These are phyloP conservation scores for Pangasius larnaudii DNA, from an alignment of 2,797 vertebrate genomes.

Conservation along the genomic window DNA sequence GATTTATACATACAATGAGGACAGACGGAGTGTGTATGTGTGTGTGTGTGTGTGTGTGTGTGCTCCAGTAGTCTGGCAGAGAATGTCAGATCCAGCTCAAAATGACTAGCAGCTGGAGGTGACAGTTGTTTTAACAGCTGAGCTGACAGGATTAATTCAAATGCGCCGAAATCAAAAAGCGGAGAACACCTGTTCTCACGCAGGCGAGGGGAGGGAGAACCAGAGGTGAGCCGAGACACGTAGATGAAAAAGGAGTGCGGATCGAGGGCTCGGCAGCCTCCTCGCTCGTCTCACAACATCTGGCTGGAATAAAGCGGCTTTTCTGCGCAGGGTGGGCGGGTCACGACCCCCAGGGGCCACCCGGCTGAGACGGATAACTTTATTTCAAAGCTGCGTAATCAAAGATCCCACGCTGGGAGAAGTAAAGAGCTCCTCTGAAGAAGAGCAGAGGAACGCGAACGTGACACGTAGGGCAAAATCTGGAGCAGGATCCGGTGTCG, in stretches of 20 bases:
- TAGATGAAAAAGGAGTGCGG: constrained; percentile 37
- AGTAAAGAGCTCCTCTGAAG: constrained; percentile 5
- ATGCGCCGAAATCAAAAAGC: constrained; percentile 99
- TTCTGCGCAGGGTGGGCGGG: constrained; percentile 50
- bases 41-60: constrained; percentile 55
- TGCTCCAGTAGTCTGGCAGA: constrained; percentile 83
- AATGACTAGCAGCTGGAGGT: constrained; percentile 99
- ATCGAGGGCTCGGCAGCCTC: constrained; percentile 49
- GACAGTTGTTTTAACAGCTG: constrained; percentile 99
- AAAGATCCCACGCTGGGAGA: constrained; percentile 37
- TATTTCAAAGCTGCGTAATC: constrained; percentile 50
- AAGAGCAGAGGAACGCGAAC: not conserved
- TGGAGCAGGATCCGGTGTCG: not conserved
- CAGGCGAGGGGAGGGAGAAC: constrained; percentile 46
- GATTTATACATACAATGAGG: constrained; percentile 52
- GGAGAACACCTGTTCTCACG: constrained; percentile 94
- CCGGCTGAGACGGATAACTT: constrained; percentile 43
- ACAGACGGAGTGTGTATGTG: constrained; percentile 51
- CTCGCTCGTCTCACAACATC: constrained; percentile 84
- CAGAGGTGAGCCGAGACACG: constrained; percentile 64
- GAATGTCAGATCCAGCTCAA: constrained; percentile 94
- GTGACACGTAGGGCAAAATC: not conserved
- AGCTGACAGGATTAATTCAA: constrained; percentile 99
- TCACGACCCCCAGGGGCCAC: constrained; percentile 33
- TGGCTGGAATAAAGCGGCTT: constrained; percentile 84